Base-by-base conservation (phyloP, 2,797 vertebrate species). In the Esox masquinongy region DNA sequence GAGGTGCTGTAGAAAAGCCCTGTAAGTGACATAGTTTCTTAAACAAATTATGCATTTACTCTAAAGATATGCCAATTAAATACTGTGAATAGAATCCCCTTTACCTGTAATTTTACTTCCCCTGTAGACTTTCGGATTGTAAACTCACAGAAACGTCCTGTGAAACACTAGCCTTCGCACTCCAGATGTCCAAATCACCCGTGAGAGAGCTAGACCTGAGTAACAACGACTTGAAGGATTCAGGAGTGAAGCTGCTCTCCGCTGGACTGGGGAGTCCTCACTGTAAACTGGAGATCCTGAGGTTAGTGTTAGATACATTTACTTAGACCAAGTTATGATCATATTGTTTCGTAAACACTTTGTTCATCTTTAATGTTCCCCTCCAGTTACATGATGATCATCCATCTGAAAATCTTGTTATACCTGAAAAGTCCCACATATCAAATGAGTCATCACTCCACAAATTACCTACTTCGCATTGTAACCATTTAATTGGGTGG, bases 1-100 rank as follows among this genome's bases (percentile, higher is more conserved):
- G 68, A 82, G 72, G 67, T 82, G 59, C 81, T 82, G 86, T 76
- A 88, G 5, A 61, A 85, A 73, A 22, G 89, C 84, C 1, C 1
- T 80, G 89, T 88, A 75, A 82, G 87, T 83, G 61, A 74, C 73
- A 9, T 0, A 2, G 12, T 14, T 31, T 64, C 11, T 26, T 29
- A 64, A 64, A 26, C 5, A 24, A 63, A 63, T 22, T 6, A 3
- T 19, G 59, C 22, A 11, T 11, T 63, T 11, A 11, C 6, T 24
- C 19, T 22, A 63, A 19, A 63, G 6, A 26, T 63, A 26, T 8
- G 3, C 24, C 19, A n/a, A 24, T 63, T 11, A 24, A 64, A 11
- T 8, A 26, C 26, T 29, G 22, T 64, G 22, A 24, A 64, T 31
- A 7, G 5, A 43, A 43, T 14, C 24, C n/a, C 26, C n/a, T 64